A percentile compares a stretch with the other conserved stretches of the same genome.
Conservation (phyloP, 2,888 invertebrate genomes). For the Pristionchus fissidentatus region DNA sequence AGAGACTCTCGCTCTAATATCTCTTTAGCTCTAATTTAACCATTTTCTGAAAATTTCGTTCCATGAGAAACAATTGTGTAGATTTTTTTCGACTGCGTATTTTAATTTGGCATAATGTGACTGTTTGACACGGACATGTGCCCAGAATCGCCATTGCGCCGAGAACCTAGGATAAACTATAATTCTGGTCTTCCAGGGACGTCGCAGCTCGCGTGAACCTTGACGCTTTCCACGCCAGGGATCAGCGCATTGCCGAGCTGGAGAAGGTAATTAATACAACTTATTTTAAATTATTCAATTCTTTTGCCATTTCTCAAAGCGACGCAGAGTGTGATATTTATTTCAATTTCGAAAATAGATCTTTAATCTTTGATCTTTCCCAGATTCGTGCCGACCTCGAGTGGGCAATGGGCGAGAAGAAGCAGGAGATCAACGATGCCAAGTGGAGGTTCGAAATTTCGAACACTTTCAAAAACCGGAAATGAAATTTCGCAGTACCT, state of each 20-base stretch:
- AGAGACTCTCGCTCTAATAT: not conserved
- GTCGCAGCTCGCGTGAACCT: constrained; percentile 44
- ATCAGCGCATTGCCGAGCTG: constrained; percentile 12
- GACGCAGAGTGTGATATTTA: not conserved
- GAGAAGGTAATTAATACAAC: constrained; percentile 1
- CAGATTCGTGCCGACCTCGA: constrained; percentile 31
- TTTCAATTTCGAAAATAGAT: not conserved
- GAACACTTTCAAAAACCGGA: not conserved
- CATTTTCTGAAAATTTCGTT: too few relatives aligned
- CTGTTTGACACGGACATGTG: too few relatives aligned
- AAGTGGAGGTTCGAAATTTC: constrained; percentile 40
- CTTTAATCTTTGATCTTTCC: not conserved
- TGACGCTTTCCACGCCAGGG: constrained; percentile 42
- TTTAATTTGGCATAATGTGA: too few relatives aligned
- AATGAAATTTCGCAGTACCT: not conserved
- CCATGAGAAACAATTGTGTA: too few relatives aligned
- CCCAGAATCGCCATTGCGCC: too few relatives aligned
- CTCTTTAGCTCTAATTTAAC: not conserved
- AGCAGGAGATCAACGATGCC: constrained; percentile 47
- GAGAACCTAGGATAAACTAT: too few relatives aligned
- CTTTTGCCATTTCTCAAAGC: not conserved
- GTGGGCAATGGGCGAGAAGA: constrained; percentile 42
- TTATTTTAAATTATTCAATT: not conserved
- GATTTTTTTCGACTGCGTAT: too few relatives aligned
- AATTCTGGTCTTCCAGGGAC: constrained; percentile 40